A percentile compares a stretch with the other conserved stretches of the same genome.
These are phyloP conservation scores for Amniataba percoides DNA, from an alignment of 2,797 vertebrate species.

Conservation along the genomic window DNA sequence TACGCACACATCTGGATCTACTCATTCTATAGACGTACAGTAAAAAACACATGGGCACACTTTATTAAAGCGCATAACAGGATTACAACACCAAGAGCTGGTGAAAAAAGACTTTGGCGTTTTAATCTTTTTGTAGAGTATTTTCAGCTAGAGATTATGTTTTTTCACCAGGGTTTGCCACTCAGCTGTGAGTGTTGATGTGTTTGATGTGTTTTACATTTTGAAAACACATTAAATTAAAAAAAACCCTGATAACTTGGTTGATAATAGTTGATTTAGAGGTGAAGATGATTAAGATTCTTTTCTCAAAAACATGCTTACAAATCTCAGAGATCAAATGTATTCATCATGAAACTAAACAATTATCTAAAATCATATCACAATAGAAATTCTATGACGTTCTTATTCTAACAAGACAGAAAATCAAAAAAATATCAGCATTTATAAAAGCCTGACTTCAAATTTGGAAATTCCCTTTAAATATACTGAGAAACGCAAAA, in stretches of 20 bases:
- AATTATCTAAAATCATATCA: neutral
- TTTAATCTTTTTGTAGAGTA: neutral
- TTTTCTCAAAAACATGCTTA: neutral
- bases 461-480: neutral
- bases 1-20: slow-evolving; percentile 49
- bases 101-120: neutral
- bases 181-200: neutral
- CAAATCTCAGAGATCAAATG: neutral
- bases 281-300: neutral
- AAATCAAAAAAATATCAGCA: neutral
- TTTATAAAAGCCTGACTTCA: neutral
- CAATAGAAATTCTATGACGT: neutral
- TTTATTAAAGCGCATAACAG: neutral
- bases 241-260: neutral
- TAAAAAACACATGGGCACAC: slow-evolving; percentile 1
- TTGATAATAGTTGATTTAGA: neutral
- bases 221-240: no score
- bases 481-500: neutral
- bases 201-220: no score
- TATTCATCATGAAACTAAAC: neutral
- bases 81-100: neutral
- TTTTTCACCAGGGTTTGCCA: neutral
- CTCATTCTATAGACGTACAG: neutral
- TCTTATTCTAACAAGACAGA: neutral
- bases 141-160: slow-evolving; percentile 12